phyloP scores from a whole-genome alignment of 2,797 vertebrate genomes.

The Petrocephalus schoutedeni region DNA sequence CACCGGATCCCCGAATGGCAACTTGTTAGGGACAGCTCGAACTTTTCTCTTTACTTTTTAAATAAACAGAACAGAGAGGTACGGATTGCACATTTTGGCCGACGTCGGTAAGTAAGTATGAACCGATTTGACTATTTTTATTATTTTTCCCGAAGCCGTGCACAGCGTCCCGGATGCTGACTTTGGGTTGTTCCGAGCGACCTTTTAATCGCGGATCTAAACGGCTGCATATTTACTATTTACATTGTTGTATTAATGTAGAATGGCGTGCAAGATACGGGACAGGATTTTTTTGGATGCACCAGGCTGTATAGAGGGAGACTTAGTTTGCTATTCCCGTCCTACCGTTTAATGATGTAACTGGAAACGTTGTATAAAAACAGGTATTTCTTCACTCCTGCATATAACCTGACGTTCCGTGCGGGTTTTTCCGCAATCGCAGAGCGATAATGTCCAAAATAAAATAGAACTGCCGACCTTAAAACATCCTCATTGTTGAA shows the following conservation, averaged over 20 bases:
- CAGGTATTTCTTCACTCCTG: background rate
- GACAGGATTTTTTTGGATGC: background rate
- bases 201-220: background rate
- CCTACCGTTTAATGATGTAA: background rate
- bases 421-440: background rate
- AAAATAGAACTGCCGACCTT: background rate
- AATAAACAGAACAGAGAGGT: background rate
- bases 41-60: background rate
- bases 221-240: background rate
- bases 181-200: background rate
- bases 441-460: background rate
- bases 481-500: background rate
- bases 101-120: slow-evolving; percentile 40
- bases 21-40: slow-evolving; percentile 38
- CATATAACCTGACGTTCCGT: background rate
- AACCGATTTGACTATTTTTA: background rate
- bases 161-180: background rate
- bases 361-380: background rate
- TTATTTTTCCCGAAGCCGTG: background rate
- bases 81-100: slow-evolving; percentile 25
- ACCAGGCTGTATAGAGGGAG: background rate
- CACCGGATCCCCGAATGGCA: slow-evolving; percentile 7
- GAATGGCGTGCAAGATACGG: background rate
- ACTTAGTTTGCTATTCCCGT: background rate
- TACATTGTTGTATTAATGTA: background rate